Evolutionary conservation across 2,888 invertebrate genomes (phyloP), one percentile per base, ranked within the genome.

Genomic region (Perizoma flavofasciatum): DNA sequence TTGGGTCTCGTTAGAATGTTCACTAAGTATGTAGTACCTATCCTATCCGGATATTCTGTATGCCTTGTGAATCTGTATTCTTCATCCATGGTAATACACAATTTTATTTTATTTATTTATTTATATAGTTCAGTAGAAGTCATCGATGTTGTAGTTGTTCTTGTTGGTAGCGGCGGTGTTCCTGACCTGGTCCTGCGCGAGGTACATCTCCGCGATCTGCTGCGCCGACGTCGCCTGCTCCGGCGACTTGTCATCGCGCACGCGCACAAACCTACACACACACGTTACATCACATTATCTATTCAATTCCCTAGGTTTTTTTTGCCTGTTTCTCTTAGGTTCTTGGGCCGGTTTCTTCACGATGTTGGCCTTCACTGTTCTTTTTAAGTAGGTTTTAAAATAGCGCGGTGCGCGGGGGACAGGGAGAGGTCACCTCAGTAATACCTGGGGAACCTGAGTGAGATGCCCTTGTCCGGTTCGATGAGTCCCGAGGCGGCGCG

Each of bases 341-440:
- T 22, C 22, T 22, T 22, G 22, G 22, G 22, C 22, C 22, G 22
- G 22, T 22, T 22, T 22, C 22, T 22, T 22, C 1, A 22, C 22
- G 22, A 22, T 22, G 22, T 22, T 22, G 1, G 1, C 22, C 3
- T 22, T 22, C 22, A 22, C 22, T 3, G 3, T 22, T 22, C 1
- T 22, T 22, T 22, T 22, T 22, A 22, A n/a, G n/a, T n/a, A n/a
- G n/a, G n/a, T n/a, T n/a, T n/a, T n/a, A n/a, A n/a, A n/a, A n/a
- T n/a, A 49, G 99, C 99, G 80, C 94, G 94, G 86, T 99, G 98
- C 51, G 96, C 95, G 10, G 99, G 99, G 39, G 99, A 99, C 49
- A 99, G 94, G 5, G 99, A 99, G 59, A 99, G 93, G 93, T 99
- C 99, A n/a, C n/a, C n/a, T n/a, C n/a, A n/a, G n/a, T n/a, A 5